These are phyloP conservation scores for Alouatta palliata DNA, from an alignment of 2,113 vertebrate species.

Conservation along the genomic window DNA sequence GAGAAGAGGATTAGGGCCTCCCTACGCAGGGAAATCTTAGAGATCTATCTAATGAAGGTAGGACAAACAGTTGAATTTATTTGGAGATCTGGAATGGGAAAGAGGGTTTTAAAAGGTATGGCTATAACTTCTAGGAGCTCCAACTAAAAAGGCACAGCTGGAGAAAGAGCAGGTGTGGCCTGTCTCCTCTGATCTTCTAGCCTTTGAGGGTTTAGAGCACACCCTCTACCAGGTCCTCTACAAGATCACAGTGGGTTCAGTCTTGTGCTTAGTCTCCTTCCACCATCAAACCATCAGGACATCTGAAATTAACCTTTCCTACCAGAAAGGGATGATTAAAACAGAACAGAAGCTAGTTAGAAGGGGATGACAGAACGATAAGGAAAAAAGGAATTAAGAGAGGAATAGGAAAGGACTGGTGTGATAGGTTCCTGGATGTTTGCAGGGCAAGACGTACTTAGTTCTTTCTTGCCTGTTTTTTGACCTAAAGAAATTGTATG, in stretches of 20 bases:
- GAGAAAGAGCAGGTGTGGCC: not conserved
- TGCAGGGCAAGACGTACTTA: not conserved
- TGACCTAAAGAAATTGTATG: not conserved
- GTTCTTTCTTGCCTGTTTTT: not conserved
- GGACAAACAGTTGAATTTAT: not conserved
- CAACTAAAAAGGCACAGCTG: not conserved
- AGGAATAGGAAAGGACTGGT: not conserved
- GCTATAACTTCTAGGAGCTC: not conserved
- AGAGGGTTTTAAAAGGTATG: not conserved
- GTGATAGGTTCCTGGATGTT: not conserved
- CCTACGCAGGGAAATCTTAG: not conserved
- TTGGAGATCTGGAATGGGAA: slow-evolving; percentile 7
- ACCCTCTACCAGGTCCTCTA: not conserved
- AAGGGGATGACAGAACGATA: slow-evolving; percentile 44
- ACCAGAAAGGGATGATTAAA: not conserved
- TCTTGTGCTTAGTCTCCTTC: not conserved
- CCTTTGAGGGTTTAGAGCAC: not conserved
- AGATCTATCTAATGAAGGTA: not conserved
- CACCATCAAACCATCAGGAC: not conserved
- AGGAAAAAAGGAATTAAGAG: slow-evolving; percentile 38
- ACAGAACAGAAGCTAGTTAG: slow-evolving; percentile 9
- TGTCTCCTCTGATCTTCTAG: not conserved
- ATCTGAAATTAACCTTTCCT: slow-evolving; percentile 41
- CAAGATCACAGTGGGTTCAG: not conserved
- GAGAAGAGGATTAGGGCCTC: not conserved